These are phyloP conservation scores for Tor tambroides DNA, from an alignment of 2,113 vertebrate species.

Conservation along the genomic window DNA sequence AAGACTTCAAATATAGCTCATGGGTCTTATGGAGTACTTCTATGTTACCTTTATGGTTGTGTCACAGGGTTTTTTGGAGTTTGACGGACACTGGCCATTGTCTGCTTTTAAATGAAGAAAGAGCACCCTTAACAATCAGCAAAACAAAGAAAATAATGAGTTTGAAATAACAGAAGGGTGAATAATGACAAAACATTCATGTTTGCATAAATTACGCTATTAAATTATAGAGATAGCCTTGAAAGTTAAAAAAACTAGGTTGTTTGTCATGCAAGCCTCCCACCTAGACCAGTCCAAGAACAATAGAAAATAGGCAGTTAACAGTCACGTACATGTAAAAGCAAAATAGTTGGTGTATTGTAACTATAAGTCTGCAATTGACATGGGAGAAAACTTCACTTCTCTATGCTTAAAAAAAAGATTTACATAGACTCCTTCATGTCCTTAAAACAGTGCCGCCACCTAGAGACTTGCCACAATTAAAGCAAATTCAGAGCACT, in stretches of 20 bases:
- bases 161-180: not conserved
- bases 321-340: not conserved
- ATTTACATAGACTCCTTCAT: not conserved
- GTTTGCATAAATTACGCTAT: not conserved
- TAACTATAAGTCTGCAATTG: not conserved
- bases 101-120: not conserved
- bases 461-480: conserved; percentile 29
- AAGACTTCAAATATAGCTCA: not conserved
- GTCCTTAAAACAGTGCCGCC: conserved; percentile 36
- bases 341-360: not conserved
- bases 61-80: not conserved
- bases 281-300: too few relatives aligned
- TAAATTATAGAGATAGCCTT: not conserved
- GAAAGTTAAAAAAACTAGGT: too few relatives aligned
- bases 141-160: not conserved
- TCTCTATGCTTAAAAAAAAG: conserved; percentile 10
- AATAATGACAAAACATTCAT: not conserved
- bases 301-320: too few relatives aligned
- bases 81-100: not conserved
- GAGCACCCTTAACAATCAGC: not conserved
- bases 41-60: not conserved
- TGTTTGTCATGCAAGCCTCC: too few relatives aligned
- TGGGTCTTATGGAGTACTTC: not conserved
- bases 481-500: not conserved
- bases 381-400: not conserved